A percentile compares a stretch with the other conserved stretches of the same genome.
Conservation (phyloP, 1,140 invertebrate species). For the Pemphigus obesinymphae region DNA sequence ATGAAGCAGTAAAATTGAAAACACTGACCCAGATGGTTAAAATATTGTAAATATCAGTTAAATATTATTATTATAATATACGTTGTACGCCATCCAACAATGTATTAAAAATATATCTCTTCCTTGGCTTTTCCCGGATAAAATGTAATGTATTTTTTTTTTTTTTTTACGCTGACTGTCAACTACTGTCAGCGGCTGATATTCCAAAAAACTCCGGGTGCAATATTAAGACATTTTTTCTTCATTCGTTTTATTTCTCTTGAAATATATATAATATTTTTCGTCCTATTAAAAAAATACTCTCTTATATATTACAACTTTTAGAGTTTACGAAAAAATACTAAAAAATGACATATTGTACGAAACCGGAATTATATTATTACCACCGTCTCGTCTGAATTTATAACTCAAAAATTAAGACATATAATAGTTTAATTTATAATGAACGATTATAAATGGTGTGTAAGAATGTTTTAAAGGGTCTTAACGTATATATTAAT, state of each 20-base stretch:
- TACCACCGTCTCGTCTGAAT: not conserved
- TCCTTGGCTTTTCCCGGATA: too few relatives aligned
- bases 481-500: not conserved
- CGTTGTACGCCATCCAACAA: too few relatives aligned
- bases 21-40: too few relatives aligned
- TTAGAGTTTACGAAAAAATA: not conserved
- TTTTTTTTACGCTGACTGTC: not conserved
- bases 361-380: not conserved
- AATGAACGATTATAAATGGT: conserved; percentile 3
- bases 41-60: too few relatives aligned
- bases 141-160: too few relatives aligned
- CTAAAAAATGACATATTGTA: not conserved
- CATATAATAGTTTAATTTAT: too few relatives aligned
- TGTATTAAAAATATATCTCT: too few relatives aligned
- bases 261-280: not conserved
- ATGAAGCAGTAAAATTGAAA: too few relatives aligned
- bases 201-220: too few relatives aligned
- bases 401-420: not conserved
- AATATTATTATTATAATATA: too few relatives aligned
- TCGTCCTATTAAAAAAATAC: not conserved
- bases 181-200: not conserved
- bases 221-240: not conserved
- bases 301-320: not conserved
- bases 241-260: not conserved
- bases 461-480: not conserved